phyloP scores from a whole-genome alignment of 2,113 vertebrate species.

The Baryphthengus martii region DNA sequence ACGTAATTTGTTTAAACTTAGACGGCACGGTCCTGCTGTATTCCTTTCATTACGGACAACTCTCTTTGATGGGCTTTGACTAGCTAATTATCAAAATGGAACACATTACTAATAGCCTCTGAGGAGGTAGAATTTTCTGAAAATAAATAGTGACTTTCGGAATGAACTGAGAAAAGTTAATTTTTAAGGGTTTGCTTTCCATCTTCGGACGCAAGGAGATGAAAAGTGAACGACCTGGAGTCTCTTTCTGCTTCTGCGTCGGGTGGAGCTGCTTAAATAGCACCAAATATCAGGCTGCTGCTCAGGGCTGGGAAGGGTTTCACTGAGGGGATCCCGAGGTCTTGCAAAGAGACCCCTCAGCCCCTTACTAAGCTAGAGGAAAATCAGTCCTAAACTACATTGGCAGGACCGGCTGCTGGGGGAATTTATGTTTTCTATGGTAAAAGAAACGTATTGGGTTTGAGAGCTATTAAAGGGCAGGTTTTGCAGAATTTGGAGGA shows the following conservation, averaged over 20 bases:
- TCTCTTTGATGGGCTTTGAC: slow-evolving; percentile 24
- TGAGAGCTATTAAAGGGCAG: neutral
- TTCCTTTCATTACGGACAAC: slow-evolving; percentile 9
- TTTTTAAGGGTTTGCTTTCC: neutral
- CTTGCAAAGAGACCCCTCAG: neutral
- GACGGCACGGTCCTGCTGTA: neutral
- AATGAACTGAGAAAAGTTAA: neutral
- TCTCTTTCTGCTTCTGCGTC: neutral
- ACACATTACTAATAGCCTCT: neutral
- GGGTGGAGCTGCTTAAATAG: accelerated
- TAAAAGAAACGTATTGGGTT: neutral
- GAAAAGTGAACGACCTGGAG: neutral
- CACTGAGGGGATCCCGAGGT: too few relatives aligned
- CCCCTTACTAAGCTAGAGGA: neutral
- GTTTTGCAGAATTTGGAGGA: neutral
- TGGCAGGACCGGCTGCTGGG: neutral
- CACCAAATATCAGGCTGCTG: neutral
- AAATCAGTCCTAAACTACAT: accelerated
- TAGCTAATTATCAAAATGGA: neutral
- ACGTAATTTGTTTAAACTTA: slow-evolving; percentile 13
- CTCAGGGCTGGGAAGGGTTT: neutral
- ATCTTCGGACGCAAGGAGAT: neutral
- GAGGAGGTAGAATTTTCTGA: neutral
- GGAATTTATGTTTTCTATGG: accelerated
- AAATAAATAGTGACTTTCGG: neutral